Evolutionary conservation across 2,888 invertebrate species (phyloP).

Genomic region (Steinernema carpocapsae): DNA sequence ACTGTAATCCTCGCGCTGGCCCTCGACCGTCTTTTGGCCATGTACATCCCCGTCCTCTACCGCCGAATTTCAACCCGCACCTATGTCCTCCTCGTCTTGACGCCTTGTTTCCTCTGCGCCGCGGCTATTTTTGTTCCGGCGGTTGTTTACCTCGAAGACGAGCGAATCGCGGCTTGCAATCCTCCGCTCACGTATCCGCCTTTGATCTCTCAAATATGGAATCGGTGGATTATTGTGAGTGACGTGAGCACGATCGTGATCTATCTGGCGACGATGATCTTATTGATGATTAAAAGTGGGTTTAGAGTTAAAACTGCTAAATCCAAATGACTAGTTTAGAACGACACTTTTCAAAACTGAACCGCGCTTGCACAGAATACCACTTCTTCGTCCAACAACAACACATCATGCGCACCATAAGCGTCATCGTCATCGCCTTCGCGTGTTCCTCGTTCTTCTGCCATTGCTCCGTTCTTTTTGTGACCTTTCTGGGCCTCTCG

Average conservation of each 20-base stretch:
- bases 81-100: background rate
- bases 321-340: background rate
- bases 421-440: slow-evolving; percentile 5
- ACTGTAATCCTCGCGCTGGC: background rate
- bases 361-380: background rate
- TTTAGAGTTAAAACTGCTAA: background rate
- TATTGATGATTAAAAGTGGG: background rate
- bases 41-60: background rate
- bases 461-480: slow-evolving; percentile 6
- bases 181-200: background rate
- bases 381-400: slow-evolving; percentile 24
- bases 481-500: background rate
- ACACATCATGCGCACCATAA: background rate
- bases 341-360: background rate
- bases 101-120: background rate
- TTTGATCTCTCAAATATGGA: background rate
- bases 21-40: background rate
- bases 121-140: background rate
- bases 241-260: background rate
- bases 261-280: background rate
- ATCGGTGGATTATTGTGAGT: background rate
- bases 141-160: background rate
- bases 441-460: slow-evolving; percentile 15
- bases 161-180: slow-evolving; percentile 4
- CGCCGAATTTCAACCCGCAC: background rate